Evolutionary conservation across 2,797 vertebrate species (phyloP), one percentile per base, ranked within the genome.

Genomic region (Gobio occitaniae): DNA sequence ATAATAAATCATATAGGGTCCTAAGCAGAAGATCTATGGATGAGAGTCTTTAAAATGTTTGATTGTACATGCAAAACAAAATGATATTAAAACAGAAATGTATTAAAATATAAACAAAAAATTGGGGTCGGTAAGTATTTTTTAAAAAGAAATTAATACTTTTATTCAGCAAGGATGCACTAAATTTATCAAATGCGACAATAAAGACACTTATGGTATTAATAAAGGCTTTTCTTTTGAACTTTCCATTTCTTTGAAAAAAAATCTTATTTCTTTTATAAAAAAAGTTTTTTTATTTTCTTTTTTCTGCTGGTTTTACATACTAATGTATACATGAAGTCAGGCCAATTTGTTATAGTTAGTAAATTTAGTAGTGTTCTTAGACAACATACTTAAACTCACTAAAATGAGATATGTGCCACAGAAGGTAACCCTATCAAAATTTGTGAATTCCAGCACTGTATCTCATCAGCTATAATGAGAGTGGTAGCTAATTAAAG

Each of bases 401-500:
- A 92, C 92, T 38, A 5, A 6, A 4, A 15, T 21, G 38, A 41
- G 59, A 76, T 25, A 56, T 70, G 38, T 63, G 16, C 9, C 63
- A 66, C n/a, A n/a, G 48, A 90, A 85, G 59, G 80, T 92, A 89
- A 92, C 91, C 86, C 83, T 87, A 91, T 90, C 66, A 63, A 90
- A 92, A 86, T 90, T 82, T 68, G 75, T 82, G 70, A 84, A 90
- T 93, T 93, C 90, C 78, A 89, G 87, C 81, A 69, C 70, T 74
- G 87, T 83, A 88, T 86, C 91, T 87, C 88, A 89, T 92, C 87
- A 89, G 90, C 92, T 91, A 77, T 92, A 93, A 93, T 89, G 85
- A 90, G 88, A 90, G 82, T 32, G 36, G 70, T 75, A 84, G 91
- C 92, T 94, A 94, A 95, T 95, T 93, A 93, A 90, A 78, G 86